Evolutionary conservation across 2,888 invertebrate species (phyloP).

Genomic region (Lypha dubia): DNA sequence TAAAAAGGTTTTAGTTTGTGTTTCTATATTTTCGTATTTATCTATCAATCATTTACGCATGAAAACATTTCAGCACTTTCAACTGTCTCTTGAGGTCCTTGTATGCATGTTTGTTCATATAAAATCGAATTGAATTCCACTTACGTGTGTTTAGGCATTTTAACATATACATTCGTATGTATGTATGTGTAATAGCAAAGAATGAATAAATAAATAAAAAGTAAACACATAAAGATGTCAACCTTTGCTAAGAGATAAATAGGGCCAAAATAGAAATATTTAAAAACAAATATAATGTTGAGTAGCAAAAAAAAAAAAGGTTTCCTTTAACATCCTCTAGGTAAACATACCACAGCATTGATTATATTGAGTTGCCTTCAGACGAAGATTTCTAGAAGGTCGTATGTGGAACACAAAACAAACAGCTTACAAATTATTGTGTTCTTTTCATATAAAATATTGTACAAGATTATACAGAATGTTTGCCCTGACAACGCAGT

Average conservation of each 20-base stretch:
- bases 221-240: slow-evolving; percentile 54
- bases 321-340: slow-evolving; percentile 26
- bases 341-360: slow-evolving; percentile 41
- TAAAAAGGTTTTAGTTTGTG: slow-evolving; percentile 34
- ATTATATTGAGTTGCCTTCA: background rate
- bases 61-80: slow-evolving; percentile 61
- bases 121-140: slow-evolving; percentile 36
- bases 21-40: slow-evolving; percentile 5
- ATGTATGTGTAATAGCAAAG: slow-evolving; percentile 1
- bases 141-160: background rate
- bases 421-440: slow-evolving; percentile 4
- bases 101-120: background rate
- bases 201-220: slow-evolving; percentile 5
- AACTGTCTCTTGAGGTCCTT: slow-evolving; percentile 53
- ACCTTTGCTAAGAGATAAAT: slow-evolving; percentile 25
- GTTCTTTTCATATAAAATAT: background rate
- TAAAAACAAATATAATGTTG: background rate
- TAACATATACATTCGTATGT: background rate
- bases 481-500: background rate
- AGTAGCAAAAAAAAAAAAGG: background rate
- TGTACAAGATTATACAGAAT: background rate
- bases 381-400: slow-evolving; percentile 1
- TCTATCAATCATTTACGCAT: slow-evolving; percentile 69
- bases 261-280: slow-evolving; percentile 5
- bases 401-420: background rate